Evolutionary conservation across 1,140 invertebrate genomes (phyloP).

Genomic region (Procambarus virginalis): DNA sequence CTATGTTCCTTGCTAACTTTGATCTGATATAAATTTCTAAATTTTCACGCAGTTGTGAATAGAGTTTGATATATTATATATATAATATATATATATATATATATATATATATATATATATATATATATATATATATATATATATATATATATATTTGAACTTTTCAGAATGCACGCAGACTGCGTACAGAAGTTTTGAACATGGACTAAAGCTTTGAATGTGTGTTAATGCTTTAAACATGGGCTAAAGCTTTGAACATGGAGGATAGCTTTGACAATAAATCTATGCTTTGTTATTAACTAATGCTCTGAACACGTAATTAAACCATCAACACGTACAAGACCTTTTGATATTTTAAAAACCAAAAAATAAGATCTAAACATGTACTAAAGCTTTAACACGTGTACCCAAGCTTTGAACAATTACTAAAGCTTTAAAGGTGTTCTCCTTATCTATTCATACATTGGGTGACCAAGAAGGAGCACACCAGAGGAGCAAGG

Average conservation of each 20-base stretch:
- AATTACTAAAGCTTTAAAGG: too few species aligned
- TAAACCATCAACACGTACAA: slow-evolving; percentile 2
- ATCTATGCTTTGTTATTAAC: slow-evolving; percentile 19
- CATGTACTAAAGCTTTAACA: slow-evolving; percentile 22
- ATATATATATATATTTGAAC: too few species aligned
- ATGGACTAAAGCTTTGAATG: slow-evolving; percentile 41
- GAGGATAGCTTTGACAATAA: neutral
- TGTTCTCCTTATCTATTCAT: too few species aligned
- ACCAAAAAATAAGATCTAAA: neutral
- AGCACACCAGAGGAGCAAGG: too few species aligned
- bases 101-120: too few species aligned
- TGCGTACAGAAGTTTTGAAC: slow-evolving; percentile 36
- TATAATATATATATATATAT: too few species aligned
- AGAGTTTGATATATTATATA: too few species aligned
- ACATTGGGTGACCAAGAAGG: too few species aligned
- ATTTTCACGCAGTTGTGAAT: neutral
- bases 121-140: too few species aligned
- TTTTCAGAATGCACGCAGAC: neutral
- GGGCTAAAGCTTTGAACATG: slow-evolving; percentile 14
- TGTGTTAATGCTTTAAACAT: slow-evolving; percentile 23
- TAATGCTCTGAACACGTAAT: slow-evolving; percentile 27
- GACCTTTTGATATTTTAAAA: neutral
- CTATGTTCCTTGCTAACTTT: too few species aligned
- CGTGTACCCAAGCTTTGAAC: too few species aligned
- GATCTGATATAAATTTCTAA: too few species aligned